Base-by-base conservation (phyloP, 2,888 invertebrate genomes). In the Cenopis cana region DNA sequence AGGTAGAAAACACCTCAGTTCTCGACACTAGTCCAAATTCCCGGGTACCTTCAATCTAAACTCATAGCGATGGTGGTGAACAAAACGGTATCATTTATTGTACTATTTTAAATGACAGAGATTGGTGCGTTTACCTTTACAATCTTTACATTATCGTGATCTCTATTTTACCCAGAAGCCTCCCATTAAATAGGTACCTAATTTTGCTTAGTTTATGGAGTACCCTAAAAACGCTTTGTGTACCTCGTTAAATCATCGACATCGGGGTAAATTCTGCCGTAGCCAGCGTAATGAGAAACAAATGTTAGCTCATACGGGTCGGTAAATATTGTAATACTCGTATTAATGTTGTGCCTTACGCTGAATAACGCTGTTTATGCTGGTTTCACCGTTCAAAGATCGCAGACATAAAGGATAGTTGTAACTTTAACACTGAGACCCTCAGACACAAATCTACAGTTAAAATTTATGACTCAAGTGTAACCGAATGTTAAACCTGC, bases 241-340 rank as follows among this genome's bases (percentile, higher is more conserved):
- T 79, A 73, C 74, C 70, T 74, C 62, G 74, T 76, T 69, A 77
- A 73, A 75, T 75, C 75, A 77, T 77, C 69, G 77, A 60, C 67
- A 69, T 69, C 75, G 74, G 73, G 72, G 74, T 66, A 75, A 79
- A 76, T 76, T 74, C 61, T 12, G 73, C 67, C 59, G 70, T 74
- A 76, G 72, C 72, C 69, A 57, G 70, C 71, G 70, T 84, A 84
- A 87, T 86, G 86, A 86, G 85, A 86, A 84, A 80, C 81, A 87
- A 86, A 87, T 84, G 81, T 87, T 86, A 71, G 81, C 79, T 81
- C 78, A 72, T 78, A 78, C 79, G 78, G 76, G 76, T 77, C 67
- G 71, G 81, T 81, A 83, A 85, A 85, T 74, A 73, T 69, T 73
- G 57, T 66, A 72, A 72, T 74, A 72, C 66, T 65, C 60, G 12